Base-by-base conservation (phyloP, 1,140 invertebrate genomes). In the Ceratina calcarata region DNA sequence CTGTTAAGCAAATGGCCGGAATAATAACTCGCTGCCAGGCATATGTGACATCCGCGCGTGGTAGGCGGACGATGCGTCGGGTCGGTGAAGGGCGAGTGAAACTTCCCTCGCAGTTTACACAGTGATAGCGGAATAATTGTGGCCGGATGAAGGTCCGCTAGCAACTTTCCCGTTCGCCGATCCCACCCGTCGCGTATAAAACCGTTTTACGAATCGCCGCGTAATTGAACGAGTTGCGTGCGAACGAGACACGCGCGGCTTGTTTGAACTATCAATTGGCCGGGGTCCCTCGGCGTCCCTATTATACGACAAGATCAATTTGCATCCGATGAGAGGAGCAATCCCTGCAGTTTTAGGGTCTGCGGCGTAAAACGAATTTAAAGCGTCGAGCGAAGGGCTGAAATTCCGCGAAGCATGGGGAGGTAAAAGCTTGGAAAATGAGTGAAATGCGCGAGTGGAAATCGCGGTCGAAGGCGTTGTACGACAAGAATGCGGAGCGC, bases 1-100 rank as follows among this genome's bases (percentile, higher is more conserved):
- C 83, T 86, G 84, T 86, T 86, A 86, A 85, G 84, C 84, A 86
- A 86, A 86, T 86, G 83, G 79, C 83, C 83, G 61, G 84, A 82
- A 86, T 86, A 86, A 86, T 86, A 86, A 86, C 84, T 85, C 45
- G 83, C 84, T 72, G 74, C 61, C 74, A 79, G 84, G 80, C 84
- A 86, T 86, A 85, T 85, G 83, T 82, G 84, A 85, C 84, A 81
- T 81, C 61, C 69, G 80, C 32, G 37, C 37, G 37, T 6, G 37
- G 37, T 0, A 27, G 78, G 65, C 16, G 65, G 66, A 27, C 53
- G 55, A 53, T 0, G 67, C 16, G 1, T 8, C 4, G 16, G 20
- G 2, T 18, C 20, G 10, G 22, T 8, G 66, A 3, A 15, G 37
- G 51, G 32, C 68, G 45, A 53, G 76, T 66, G 72, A 67, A 84